phyloP scores from a whole-genome alignment of 2,113 vertebrate species.

The Chaetodon auriga region DNA sequence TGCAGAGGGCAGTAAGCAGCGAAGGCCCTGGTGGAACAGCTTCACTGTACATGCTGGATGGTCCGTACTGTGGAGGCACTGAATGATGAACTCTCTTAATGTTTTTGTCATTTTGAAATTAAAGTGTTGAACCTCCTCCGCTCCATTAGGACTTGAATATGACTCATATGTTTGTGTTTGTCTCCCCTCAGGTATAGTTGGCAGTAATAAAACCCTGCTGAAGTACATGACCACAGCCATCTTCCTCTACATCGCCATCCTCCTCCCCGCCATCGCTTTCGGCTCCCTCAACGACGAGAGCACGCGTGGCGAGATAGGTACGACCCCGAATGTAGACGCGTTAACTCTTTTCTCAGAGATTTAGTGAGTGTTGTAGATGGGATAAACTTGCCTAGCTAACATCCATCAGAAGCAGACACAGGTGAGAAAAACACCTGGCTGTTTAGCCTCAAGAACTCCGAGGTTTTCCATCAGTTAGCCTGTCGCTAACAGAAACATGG shows the following conservation, averaged over 20 bases:
- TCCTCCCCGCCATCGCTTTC: conserved; percentile 97
- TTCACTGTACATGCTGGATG: conserved; percentile 14
- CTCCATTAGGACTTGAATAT: conserved; percentile 57
- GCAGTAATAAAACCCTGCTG: conserved; percentile 94
- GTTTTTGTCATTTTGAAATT: conserved; percentile 53
- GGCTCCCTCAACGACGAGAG: conserved; percentile 98
- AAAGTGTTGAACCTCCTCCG: conserved; percentile 63
- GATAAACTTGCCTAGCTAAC: neutral
- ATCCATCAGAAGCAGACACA: no score
- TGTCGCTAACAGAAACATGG: no score
- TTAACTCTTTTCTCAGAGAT: neutral
- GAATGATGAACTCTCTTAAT: conserved; percentile 58
- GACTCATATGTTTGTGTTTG: conserved; percentile 70
- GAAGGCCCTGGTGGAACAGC: neutral
- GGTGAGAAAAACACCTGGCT: no score
- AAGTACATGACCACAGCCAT: conserved; percentile 98
- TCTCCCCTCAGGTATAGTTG: conserved; percentile 89
- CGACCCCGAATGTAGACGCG: conserved; percentile 9
- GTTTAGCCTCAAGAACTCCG: no score
- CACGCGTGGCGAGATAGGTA: conserved; percentile 95
- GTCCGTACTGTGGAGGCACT: neutral
- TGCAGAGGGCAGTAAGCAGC: conserved; percentile 7
- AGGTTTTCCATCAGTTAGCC: no score
- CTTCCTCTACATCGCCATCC: conserved; percentile 97
- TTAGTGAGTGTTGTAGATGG: neutral